Evolutionary conservation across 2,113 vertebrate species (phyloP).

Genomic region (pig (Sus scrofa)): DNA sequence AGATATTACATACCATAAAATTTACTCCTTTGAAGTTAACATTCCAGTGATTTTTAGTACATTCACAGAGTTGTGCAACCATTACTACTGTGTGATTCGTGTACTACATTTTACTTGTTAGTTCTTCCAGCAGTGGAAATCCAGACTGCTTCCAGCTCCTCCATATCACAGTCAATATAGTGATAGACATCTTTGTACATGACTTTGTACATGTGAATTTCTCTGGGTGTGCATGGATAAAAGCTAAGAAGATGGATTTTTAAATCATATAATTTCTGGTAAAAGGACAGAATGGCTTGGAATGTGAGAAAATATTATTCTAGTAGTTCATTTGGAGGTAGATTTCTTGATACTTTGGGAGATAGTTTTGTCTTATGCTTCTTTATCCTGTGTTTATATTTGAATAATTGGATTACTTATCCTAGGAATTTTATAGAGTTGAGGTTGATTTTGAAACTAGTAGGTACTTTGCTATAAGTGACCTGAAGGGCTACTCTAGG

Average conservation of each 20-base stretch:
- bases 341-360: background rate
- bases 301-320: slow-evolving; percentile 22
- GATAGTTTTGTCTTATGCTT: background rate
- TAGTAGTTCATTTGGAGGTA: background rate
- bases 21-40: background rate
- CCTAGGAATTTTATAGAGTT: background rate
- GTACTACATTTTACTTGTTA: background rate
- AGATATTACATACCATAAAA: background rate
- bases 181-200: background rate
- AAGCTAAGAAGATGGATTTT: background rate
- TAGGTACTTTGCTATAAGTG: slow-evolving; percentile 17
- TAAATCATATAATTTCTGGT: background rate
- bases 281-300: background rate
- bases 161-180: background rate
- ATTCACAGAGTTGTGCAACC: background rate
- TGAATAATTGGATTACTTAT: background rate
- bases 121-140: background rate
- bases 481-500: background rate
- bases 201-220: slow-evolving; percentile 1
- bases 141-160: background rate
- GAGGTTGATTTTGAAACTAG: background rate
- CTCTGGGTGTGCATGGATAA: background rate
- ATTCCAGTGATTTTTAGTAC: background rate
- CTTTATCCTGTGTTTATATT: background rate
- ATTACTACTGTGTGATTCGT: background rate